phyloP scores from a whole-genome alignment of 2,888 invertebrate species.

The Drosophila neutralis region DNA sequence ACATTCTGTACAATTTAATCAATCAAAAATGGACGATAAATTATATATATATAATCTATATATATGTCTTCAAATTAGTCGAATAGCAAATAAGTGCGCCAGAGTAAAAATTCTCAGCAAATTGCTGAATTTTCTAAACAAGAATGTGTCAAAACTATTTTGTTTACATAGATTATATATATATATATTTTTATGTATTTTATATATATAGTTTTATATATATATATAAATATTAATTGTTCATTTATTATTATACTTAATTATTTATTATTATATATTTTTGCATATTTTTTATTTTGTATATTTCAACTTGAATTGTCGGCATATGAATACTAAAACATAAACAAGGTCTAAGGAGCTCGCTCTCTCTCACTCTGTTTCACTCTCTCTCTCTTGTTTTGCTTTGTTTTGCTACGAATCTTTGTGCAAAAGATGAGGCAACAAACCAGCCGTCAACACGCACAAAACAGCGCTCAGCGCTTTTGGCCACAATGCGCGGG shows the following conservation, averaged over 20 bases:
- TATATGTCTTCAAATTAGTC: background rate
- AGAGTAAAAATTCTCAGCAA: background rate
- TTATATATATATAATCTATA: background rate
- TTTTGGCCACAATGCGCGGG: constrained; percentile 44
- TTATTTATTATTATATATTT: no score
- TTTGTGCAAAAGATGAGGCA: constrained; percentile 53
- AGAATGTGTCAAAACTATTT: background rate
- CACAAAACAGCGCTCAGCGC: constrained; percentile 28
- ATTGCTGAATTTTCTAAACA: background rate
- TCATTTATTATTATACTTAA: background rate
- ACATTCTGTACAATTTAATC: background rate
- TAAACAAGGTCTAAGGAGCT: background rate
- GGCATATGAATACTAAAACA: background rate
- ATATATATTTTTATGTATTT: background rate
- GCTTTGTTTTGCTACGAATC: constrained; percentile 76
- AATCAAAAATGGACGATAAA: background rate
- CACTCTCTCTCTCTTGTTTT: constrained; percentile 16
- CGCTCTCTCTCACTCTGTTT: background rate
- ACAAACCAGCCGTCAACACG: constrained; percentile 41
- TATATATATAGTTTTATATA: accelerated
- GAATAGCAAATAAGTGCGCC: accelerated
- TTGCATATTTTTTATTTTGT: background rate
- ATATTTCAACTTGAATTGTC: background rate
- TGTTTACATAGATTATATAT: background rate
- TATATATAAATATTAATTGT: background rate